phyloP scores from a whole-genome alignment of 2,797 vertebrate species.

The Knipowitschia caucasica region DNA sequence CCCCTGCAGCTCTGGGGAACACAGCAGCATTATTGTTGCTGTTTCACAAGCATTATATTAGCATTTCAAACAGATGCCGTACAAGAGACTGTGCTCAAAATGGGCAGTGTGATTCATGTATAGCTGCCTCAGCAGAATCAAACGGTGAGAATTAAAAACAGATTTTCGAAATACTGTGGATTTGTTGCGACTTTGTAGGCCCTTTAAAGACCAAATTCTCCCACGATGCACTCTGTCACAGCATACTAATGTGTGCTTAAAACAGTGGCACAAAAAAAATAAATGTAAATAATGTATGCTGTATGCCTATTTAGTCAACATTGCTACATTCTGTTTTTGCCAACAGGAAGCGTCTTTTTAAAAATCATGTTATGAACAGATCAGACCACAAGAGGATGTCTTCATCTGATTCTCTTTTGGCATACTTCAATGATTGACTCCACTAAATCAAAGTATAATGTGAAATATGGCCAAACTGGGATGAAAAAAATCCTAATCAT shows the following conservation, averaged over 20 bases:
- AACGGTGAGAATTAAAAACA: conserved; percentile 18
- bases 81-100: conserved; percentile 53
- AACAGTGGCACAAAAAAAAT: background rate
- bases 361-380: too few species aligned
- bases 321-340: too few species aligned
- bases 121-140: conserved; percentile 36
- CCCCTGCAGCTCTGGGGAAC: conserved; percentile 57
- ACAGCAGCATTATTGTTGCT: conserved; percentile 59
- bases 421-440: too few species aligned
- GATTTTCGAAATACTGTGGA: background rate
- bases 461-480: too few species aligned
- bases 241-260: background rate
- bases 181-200: background rate
- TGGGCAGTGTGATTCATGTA: conserved; percentile 39
- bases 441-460: too few species aligned
- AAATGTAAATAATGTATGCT: background rate
- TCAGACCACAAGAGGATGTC: too few species aligned
- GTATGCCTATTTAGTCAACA: too few species aligned
- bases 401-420: too few species aligned
- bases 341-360: too few species aligned
- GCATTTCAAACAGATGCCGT: conserved; percentile 60
- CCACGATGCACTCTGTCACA: background rate
- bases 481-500: too few species aligned
- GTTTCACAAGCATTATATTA: conserved; percentile 58
- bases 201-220: background rate